Evolutionary conservation across 1,140 invertebrate genomes (phyloP).

Genomic region (Lucilia cuprina): DNA sequence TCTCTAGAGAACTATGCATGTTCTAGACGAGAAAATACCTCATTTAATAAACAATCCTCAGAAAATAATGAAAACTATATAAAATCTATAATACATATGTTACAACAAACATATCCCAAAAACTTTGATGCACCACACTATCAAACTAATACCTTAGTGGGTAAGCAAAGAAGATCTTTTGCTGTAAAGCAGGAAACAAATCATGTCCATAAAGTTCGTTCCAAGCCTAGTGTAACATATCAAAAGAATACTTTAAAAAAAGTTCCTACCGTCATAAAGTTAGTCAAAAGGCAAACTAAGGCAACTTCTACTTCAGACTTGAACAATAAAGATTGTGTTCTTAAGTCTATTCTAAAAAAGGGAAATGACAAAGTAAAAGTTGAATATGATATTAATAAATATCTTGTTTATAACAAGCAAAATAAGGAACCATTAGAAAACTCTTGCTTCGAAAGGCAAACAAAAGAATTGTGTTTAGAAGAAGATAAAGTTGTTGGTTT

Average conservation of each 20-base stretch:
- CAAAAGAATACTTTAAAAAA: background rate
- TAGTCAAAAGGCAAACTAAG: background rate
- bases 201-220: background rate
- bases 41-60: too few species aligned
- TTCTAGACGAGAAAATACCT: too few species aligned
- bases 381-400: background rate
- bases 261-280: background rate
- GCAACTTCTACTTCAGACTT: background rate
- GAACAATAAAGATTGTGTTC: background rate
- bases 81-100: background rate
- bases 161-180: background rate
- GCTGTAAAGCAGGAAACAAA: background rate
- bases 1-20: too few species aligned
- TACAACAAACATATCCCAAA: background rate
- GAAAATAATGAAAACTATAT: background rate
- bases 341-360: background rate
- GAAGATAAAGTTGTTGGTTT: background rate
- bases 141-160: background rate
- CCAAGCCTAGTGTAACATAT: background rate
- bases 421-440: background rate
- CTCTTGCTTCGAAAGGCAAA: background rate
- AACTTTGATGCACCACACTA: background rate
- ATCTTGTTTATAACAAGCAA: background rate
- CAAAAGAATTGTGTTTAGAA: too few species aligned
- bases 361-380: background rate